Evolutionary conservation across 1,140 invertebrate species (phyloP), one percentile per base, ranked within the genome.

Genomic region (Helicoverpa armigera): DNA sequence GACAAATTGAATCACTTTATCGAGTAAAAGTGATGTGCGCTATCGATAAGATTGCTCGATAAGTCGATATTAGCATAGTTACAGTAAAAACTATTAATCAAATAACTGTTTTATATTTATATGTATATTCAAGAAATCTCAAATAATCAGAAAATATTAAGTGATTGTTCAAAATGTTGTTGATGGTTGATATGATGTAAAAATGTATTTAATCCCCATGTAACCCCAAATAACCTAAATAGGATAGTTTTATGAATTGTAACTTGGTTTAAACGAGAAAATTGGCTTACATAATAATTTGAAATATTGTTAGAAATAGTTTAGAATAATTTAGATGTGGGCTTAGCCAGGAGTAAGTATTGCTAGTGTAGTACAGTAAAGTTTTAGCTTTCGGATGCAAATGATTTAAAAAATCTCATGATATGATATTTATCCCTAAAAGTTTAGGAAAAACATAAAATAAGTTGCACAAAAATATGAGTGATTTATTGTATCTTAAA

Each of bases 131-230:
- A 70, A 54, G 35, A 51, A 70, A 58, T 70, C 74, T 80, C 56
- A 65, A 53, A 29, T 80, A 80, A 12, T 72, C 70, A 56, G 60
- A 73, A 80, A 63, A 69, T 53, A 79, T 58, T 50, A 75, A 75
- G 48, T 61, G 81, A 80, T 88, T 87, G 84, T 89, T 90, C 84
- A 84, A 87, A 85, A 88, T 83, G 87, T 92, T 94, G 91, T 94
- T 92, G 85, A 94, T 79, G 88, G 85, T 94, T 92, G 88, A 92
- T 89, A 89, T 87, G 69, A 87, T 90, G 88, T 91, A 90, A 89
- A 91, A 91, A 90, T 89, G 85, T 92, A 92, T 92, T 89, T 94
- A 92, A 90, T 88, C 91, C 86, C 67, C 81, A 83, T 88, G 78
- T 87, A 87, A 85, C 84, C 86, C 88, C 87, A 84, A 83, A 81